Percentiles rank a stretch among this genome's conserved stretches.
Conservation (phyloP, 1,140 invertebrate species). For the Macrobrachium rosenbergii region DNA sequence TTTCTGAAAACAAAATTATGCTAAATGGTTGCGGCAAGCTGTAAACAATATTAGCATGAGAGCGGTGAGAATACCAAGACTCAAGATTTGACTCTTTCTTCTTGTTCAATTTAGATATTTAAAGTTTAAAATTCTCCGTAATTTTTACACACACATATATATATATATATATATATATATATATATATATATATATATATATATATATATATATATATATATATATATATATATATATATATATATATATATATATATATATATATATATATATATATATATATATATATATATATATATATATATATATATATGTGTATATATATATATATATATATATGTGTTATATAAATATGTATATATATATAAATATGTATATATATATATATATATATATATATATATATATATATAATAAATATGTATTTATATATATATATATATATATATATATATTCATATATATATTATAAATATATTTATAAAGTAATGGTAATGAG, state of each 20-base stretch:
- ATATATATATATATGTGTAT: slow-evolving; percentile 3
- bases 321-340: slow-evolving; percentile 9
- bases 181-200: not conserved
- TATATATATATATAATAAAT: slow-evolving; percentile 11
- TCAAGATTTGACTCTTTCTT: too few species aligned
- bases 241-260: slow-evolving; percentile 5
- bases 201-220: slow-evolving; percentile 16
- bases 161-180: not conserved
- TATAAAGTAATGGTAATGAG: not conserved
- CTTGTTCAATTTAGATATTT: too few species aligned
- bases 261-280: slow-evolving; percentile 13
- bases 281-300: slow-evolving; percentile 15
- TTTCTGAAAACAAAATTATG: too few species aligned
- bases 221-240: not conserved
- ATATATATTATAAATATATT: too few species aligned
- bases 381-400: slow-evolving; percentile 28
- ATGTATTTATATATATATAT: too few species aligned
- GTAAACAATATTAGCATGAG: too few species aligned
- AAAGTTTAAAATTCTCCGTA: not conserved
- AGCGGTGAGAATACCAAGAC: too few species aligned
- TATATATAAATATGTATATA: not conserved
- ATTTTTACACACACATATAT: not conserved
- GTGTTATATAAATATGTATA: not conserved
- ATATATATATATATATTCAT: slow-evolving; percentile 22
- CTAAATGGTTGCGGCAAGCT: too few species aligned